These are phyloP conservation scores for Papilio helenus DNA, from an alignment of 1,140 invertebrate genomes.

Conservation along the genomic window DNA sequence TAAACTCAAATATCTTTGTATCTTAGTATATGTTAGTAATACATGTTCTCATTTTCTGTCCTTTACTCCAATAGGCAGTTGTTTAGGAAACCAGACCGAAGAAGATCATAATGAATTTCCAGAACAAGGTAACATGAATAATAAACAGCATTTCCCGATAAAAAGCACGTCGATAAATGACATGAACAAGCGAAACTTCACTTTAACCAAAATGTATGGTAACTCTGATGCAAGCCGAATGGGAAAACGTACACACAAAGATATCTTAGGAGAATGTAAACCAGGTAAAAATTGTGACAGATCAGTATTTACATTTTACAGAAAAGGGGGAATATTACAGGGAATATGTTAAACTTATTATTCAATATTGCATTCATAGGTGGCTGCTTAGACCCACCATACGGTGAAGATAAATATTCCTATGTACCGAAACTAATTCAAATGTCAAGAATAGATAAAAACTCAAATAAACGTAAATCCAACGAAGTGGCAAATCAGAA, in stretches of 20 bases:
- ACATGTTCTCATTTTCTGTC: neutral
- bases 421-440: slow-evolving; percentile 46
- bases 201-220: slow-evolving; percentile 49
- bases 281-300: slow-evolving; percentile 55
- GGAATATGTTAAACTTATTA: neutral
- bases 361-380: slow-evolving; percentile 51
- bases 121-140: slow-evolving; percentile 40
- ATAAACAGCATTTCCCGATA: neutral
- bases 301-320: neutral
- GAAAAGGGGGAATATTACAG: neutral
- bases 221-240: slow-evolving; percentile 22
- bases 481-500: slow-evolving; percentile 32
- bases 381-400: slow-evolving; percentile 74
- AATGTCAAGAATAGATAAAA: slow-evolving; percentile 30
- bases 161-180: slow-evolving; percentile 30
- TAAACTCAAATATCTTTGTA: neutral
- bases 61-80: slow-evolving; percentile 52
- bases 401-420: slow-evolving; percentile 68
- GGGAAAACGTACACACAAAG: slow-evolving; percentile 45
- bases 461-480: slow-evolving; percentile 37
- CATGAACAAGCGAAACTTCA: slow-evolving; percentile 46
- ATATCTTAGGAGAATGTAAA: slow-evolving; percentile 71
- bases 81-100: slow-evolving; percentile 55
- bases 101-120: slow-evolving; percentile 56
- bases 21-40: no score